Evolutionary conservation across 2,888 invertebrate species (phyloP).

Genomic region (Meganola albula): DNA sequence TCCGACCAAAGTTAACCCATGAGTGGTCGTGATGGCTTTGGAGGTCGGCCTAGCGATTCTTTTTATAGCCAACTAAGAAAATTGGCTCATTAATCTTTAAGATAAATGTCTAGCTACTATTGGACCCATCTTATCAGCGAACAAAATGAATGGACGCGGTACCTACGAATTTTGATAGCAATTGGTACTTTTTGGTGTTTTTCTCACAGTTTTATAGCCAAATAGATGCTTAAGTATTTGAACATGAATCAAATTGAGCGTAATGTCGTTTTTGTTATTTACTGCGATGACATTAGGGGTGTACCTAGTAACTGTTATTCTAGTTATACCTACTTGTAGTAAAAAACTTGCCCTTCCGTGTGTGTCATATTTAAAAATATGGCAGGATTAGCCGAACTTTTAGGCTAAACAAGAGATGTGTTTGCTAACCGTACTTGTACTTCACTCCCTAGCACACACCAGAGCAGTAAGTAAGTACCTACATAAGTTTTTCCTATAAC

Average conservation of each 20-base stretch:
- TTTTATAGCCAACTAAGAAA: constrained; percentile 78
- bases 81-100: constrained; percentile 78
- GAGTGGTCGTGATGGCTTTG: constrained; percentile 51
- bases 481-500: neutral
- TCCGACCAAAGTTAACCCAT: constrained; percentile 52
- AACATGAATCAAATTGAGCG: constrained; percentile 32
- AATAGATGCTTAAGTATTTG: constrained; percentile 33
- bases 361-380: no score
- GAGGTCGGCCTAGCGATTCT: constrained; percentile 69
- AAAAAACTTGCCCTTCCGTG: no score
- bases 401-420: no score
- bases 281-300: constrained; percentile 19
- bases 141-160: constrained; percentile 63
- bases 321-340: no score
- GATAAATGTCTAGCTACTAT: constrained; percentile 76
- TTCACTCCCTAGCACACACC: no score
- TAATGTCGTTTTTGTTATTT: constrained; percentile 28
- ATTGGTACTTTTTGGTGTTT: constrained; percentile 39
- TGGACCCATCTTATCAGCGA: constrained; percentile 72
- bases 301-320: neutral
- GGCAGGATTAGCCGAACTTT: no score
- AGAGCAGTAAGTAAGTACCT: neutral
- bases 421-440: no score
- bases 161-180: constrained; percentile 52
- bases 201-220: constrained; percentile 34